Conservation (phyloP, 2,888 invertebrate species). For the Cybosia mesomella region DNA sequence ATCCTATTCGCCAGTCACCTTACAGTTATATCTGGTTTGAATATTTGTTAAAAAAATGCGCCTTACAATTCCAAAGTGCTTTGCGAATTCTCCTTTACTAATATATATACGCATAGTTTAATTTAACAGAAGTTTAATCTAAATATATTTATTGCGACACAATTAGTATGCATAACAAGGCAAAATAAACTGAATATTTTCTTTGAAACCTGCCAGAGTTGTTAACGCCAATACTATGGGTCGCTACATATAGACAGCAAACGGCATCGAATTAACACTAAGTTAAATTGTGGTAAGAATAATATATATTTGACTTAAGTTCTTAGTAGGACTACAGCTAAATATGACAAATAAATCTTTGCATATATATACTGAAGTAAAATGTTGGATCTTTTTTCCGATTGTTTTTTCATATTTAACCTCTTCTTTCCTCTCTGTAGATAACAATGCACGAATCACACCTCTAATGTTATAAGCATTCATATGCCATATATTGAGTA, state of each 20-base stretch:
- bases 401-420: no score
- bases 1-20: background rate
- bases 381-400: no score
- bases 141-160: background rate
- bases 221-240: constrained; percentile 12
- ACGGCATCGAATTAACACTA: background rate
- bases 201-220: constrained; percentile 22
- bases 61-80: background rate
- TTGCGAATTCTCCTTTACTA: background rate
- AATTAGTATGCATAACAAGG: background rate
- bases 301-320: no score
- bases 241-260: background rate
- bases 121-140: background rate
- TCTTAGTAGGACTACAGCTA: no score
- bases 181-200: constrained; percentile 21
- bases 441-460: no score
- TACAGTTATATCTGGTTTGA: background rate
- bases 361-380: no score
- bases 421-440: no score
- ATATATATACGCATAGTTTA: background rate
- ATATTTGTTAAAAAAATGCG: background rate
- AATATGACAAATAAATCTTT: no score
- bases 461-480: no score
- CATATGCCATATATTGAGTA: no score
- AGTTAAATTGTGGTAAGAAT: background rate